Evolutionary conservation across 2,113 vertebrate genomes (phyloP).

Genomic region (Nyctereutes procyonoides): DNA sequence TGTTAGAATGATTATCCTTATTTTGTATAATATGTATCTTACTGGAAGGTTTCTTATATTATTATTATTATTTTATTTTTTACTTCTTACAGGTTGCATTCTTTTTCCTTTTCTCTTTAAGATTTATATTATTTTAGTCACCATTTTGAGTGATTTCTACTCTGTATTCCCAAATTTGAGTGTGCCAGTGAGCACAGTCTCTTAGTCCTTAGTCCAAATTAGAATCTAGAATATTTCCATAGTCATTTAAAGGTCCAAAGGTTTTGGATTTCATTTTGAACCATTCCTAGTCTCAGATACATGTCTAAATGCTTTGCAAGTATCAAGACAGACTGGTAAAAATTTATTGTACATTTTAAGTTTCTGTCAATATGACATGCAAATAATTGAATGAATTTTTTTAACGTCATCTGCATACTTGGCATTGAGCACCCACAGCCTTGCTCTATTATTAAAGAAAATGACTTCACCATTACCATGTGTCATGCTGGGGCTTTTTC

Average conservation of each 20-base stretch:
- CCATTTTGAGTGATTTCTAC: conserved; percentile 27
- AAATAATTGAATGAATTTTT: background rate
- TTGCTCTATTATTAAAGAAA: background rate
- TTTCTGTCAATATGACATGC: background rate
- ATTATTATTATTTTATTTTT: background rate
- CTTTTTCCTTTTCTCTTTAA: background rate
- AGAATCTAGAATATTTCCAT: background rate
- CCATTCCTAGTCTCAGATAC: background rate
- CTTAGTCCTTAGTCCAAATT: background rate
- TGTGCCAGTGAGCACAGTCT: background rate
- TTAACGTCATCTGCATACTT: background rate
- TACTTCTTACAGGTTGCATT: background rate
- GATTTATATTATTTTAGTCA: conserved; percentile 54
- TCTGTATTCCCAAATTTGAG: background rate
- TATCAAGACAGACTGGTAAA: background rate
- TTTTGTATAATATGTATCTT: conserved; percentile 57
- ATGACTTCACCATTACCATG: background rate
- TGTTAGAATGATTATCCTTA: conserved; percentile 47
- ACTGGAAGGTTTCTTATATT: background rate
- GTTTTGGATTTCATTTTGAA: conserved; percentile 7
- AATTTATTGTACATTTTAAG: background rate
- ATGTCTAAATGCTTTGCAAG: background rate
- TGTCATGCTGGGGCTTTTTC: conserved; percentile 23
- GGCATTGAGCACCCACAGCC: background rate
- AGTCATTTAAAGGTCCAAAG: background rate